Evolutionary conservation across 1,140 invertebrate genomes (phyloP).

Genomic region (Antheraea mylitta): DNA sequence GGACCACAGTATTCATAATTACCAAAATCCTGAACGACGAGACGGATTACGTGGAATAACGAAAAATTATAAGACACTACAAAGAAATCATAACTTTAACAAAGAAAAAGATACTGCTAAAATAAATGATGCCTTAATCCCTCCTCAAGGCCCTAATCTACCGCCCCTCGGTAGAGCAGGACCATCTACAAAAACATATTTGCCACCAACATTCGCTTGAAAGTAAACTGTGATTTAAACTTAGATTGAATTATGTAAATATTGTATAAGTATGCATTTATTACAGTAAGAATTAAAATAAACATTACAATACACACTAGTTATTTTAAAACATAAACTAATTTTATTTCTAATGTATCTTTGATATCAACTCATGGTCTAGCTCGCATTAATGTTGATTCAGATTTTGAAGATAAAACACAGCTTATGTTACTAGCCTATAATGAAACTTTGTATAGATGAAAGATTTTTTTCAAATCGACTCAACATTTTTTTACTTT

Average conservation of each 20-base stretch:
- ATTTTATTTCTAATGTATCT: too few species aligned
- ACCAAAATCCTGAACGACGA: conserved; percentile 35
- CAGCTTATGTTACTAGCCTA: too few species aligned
- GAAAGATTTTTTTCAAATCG: too few species aligned
- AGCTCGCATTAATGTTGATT: too few species aligned
- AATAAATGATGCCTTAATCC: conserved; percentile 33
- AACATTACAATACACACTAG: not conserved
- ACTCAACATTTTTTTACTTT: too few species aligned
- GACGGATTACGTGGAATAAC: conserved; percentile 56
- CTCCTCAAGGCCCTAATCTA: conserved; percentile 42
- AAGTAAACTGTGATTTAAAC: conserved; percentile 49
- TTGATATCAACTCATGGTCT: too few species aligned
- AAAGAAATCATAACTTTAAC: conserved; percentile 47
- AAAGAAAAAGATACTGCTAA: conserved; percentile 36
- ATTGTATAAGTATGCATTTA: conserved; percentile 56
- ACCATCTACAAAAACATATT: conserved; percentile 63
- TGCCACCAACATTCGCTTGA: conserved; percentile 64
- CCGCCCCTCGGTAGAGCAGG: conserved; percentile 66
- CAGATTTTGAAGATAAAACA: too few species aligned
- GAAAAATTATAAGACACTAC: conserved; percentile 69
- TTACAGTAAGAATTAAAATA: conserved; percentile 30
- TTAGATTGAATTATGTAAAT: conserved; percentile 47
- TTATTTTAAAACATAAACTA: too few species aligned
- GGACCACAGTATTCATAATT: conserved; percentile 26
- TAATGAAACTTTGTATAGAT: too few species aligned